Conservation (phyloP, 2,113 vertebrate genomes). For the Sinocyclocheilus rhinocerous region DNA sequence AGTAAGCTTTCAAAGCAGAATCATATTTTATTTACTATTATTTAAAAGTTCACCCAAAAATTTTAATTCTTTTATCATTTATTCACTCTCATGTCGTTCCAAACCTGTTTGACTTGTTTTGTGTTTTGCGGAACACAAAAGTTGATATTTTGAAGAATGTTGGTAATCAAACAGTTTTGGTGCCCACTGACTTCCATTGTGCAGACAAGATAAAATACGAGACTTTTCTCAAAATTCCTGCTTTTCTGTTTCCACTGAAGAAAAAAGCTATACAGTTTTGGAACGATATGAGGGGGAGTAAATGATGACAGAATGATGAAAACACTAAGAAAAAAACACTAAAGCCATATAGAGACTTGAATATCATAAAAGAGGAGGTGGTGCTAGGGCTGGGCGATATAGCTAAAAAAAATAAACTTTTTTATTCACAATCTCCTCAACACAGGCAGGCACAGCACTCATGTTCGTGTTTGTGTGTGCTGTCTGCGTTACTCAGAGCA, state of each 20-base stretch:
- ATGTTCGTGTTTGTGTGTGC: too few relatives aligned
- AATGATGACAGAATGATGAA: background rate
- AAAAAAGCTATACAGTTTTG: background rate
- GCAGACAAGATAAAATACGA: too few relatives aligned
- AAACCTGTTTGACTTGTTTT: background rate
- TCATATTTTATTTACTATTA: background rate
- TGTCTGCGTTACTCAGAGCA: too few relatives aligned
- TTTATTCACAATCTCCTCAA: too few relatives aligned
- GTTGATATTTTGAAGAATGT: too few relatives aligned
- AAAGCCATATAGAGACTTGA: background rate
- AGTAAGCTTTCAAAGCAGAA: background rate
- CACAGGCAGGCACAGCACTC: too few relatives aligned
- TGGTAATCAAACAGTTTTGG: background rate
- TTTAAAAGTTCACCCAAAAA: too few relatives aligned
- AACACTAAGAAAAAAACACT: background rate
- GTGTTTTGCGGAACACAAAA: too few relatives aligned
- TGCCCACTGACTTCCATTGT: background rate
- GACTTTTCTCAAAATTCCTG: background rate
- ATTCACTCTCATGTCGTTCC: background rate
- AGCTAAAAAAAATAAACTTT: too few relatives aligned
- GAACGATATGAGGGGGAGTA: background rate
- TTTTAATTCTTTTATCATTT: background rate
- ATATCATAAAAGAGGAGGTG: background rate
- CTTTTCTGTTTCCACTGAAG: background rate
- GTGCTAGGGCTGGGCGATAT: background rate